Conservation (phyloP, 2,888 invertebrate genomes). For the Spicauda simplicius region DNA sequence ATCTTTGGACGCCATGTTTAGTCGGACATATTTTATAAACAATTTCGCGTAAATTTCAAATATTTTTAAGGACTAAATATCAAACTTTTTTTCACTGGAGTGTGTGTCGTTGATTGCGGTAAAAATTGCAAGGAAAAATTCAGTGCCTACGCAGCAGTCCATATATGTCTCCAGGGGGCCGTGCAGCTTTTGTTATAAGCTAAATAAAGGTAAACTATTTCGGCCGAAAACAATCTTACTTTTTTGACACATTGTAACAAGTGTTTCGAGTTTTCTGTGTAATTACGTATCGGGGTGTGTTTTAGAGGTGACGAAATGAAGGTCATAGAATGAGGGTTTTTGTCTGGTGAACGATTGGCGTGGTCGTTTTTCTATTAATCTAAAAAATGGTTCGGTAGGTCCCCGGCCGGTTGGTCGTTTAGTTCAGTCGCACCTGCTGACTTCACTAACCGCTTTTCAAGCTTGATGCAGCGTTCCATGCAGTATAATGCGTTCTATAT, state of each 20-base stretch:
- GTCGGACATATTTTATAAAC: constrained; percentile 91
- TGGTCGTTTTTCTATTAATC: constrained; percentile 75
- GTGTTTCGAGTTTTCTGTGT: constrained; percentile 78
- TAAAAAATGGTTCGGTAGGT: constrained; percentile 59
- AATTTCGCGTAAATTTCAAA: constrained; percentile 86
- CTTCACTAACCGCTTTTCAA: constrained; percentile 52
- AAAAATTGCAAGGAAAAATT: constrained; percentile 70
- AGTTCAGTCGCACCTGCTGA: constrained; percentile 55
- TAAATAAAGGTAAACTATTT: constrained; percentile 84
- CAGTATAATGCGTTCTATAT: constrained; percentile 31
- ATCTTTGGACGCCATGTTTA: constrained; percentile 90
- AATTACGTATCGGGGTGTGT: constrained; percentile 59
- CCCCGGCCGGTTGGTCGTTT: constrained; percentile 62
- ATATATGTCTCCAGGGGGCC: constrained; percentile 77
- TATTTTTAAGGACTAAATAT: constrained; percentile 79
- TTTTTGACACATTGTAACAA: constrained; percentile 81
- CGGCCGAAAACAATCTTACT: constrained; percentile 74
- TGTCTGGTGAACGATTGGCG: constrained; percentile 62
- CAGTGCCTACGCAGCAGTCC: constrained; percentile 76
- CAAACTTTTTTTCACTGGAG: constrained; percentile 81
- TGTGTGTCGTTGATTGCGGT: constrained; percentile 66
- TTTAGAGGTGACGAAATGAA: constrained; percentile 60
- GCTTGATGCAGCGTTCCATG: constrained; percentile 45
- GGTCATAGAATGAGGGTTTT: constrained; percentile 64
- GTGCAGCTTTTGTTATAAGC: constrained; percentile 82